A percentile compares a stretch with the other conserved stretches of the same genome.
These are phyloP conservation scores for Pseudomyrmex pallidus DNA, from an alignment of 1,140 invertebrate genomes.

Conservation along the genomic window DNA sequence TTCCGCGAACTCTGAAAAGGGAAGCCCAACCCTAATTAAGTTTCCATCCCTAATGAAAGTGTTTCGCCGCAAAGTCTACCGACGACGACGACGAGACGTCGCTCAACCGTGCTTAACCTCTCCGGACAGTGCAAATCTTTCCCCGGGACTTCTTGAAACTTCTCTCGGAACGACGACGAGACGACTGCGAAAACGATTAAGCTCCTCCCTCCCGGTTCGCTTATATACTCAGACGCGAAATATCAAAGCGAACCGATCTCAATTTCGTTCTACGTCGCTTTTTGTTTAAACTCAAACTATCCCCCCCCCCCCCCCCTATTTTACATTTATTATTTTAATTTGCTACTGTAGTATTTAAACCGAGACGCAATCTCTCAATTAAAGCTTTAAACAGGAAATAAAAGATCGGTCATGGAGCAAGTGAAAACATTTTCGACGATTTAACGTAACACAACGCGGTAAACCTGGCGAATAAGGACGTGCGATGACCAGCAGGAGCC, in stretches of 20 bases:
- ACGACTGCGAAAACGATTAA: conserved; percentile 63
- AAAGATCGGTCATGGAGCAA: not conserved
- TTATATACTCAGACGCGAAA: conserved; percentile 28
- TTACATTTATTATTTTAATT: not conserved
- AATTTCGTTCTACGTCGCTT: conserved; percentile 5
- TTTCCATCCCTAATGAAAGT: conserved; percentile 62
- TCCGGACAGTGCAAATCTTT: conserved; percentile 57
- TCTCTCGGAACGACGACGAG: conserved; percentile 44
- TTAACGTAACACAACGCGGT: not conserved
- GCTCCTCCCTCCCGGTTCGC: not conserved
- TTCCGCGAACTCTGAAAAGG: conserved; percentile 20
- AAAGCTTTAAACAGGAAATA: too few relatives aligned
- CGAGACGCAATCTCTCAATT: not conserved
- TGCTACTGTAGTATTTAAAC: too few relatives aligned
- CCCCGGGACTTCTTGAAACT: conserved; percentile 61
- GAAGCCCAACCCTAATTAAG: conserved; percentile 50
- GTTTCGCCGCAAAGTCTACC: conserved; percentile 41
- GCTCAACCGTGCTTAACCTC: conserved; percentile 5
- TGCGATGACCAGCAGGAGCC: conserved; percentile 3
- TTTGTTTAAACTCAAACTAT: not conserved
- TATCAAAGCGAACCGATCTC: conserved; percentile 49
- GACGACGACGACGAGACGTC: conserved; percentile 1
- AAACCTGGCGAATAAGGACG: conserved; percentile 7
- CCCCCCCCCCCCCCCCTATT: too few relatives aligned
- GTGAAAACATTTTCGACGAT: not conserved